phyloP scores from a whole-genome alignment of 2,113 vertebrate species.

The Parotia lawesii region DNA sequence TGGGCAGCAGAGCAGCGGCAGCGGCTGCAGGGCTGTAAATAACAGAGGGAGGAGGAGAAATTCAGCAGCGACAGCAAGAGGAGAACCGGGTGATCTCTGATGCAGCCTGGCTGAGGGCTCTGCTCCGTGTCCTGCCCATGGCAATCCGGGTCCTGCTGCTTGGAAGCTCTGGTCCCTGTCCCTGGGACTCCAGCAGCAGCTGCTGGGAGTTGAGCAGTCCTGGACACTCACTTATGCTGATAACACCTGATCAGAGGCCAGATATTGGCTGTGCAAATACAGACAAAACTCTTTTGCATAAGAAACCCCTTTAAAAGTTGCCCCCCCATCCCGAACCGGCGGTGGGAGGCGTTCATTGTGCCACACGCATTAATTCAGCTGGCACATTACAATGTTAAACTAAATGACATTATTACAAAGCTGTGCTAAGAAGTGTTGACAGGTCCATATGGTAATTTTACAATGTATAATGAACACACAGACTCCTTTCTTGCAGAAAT shows the following conservation, averaged over 20 bases:
- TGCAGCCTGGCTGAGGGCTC: background rate
- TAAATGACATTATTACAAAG: constrained; percentile 98
- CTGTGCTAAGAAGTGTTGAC: constrained; percentile 95
- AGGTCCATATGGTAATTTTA: constrained; percentile 99
- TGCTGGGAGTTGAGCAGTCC: background rate
- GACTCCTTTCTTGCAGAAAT: constrained; percentile 86
- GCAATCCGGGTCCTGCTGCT: background rate
- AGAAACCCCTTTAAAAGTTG: constrained; percentile 78
- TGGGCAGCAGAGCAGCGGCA: background rate
- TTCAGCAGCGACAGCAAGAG: accelerated
- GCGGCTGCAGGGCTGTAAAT: background rate
- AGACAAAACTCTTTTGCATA: constrained; percentile 67
- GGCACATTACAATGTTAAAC: constrained; percentile 93
- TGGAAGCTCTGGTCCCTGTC: background rate
- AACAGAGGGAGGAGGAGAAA: background rate
- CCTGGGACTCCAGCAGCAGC: background rate
- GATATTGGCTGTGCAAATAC: constrained; percentile 19
- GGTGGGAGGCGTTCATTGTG: constrained; percentile 84
- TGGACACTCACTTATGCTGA: background rate
- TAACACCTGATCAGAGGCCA: background rate
- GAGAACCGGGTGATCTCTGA: accelerated
- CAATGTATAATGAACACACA: constrained; percentile 94
- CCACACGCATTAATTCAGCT: constrained; percentile 87
- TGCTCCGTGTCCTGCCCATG: background rate
- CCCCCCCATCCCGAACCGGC: constrained; percentile 71